Base-by-base conservation (phyloP, 1,140 invertebrate genomes). In the Pollicipes pollicipes region DNA sequence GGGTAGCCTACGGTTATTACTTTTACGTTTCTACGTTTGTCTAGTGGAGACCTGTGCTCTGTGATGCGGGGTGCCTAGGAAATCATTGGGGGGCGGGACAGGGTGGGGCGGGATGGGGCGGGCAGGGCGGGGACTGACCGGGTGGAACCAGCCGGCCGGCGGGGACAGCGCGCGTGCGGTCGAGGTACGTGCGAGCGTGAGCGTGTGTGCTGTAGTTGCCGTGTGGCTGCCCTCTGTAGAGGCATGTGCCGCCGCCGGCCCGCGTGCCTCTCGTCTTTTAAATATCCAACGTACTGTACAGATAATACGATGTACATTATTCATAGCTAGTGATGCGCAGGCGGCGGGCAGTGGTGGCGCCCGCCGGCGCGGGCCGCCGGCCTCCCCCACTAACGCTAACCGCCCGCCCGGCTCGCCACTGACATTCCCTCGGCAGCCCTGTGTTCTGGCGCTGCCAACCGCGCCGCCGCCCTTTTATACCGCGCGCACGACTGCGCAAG, bases 1-100 rank as follows among this genome's bases (percentile, higher is more conserved):
- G 77, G 77, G 74, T 68, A n/a, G 66, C 76, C 58, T 78, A 78
- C 75, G 24, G 32, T 10, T 70, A 74, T 32, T 72, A 69, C 63
- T 72, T 74, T 63, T 74, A 17, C 24, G 17, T 31, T 68, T 13
- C 67, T 32, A 68, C 30, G 24, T 10, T 37, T 68, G 30, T 68
- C 10, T 37, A 21, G 24, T 68, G 17, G 30, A 68, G 35, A 10
- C 8, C n/a, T n/a, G n/a, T 3, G 35, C 30, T 10, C 67, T 31
- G 35, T 68, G 35, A 68, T 31, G 30, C 67, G 35, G 67, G 13
- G 67, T 37, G 67, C 67, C 35, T 58, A 58, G 45, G 45, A 21
- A 21, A 58, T 21, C 45, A 58, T 58, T 58, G 45, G 45, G 45
- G 17, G 21, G 45, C n/a, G n/a, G n/a, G n/a, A n/a, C n/a, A n/a